Evolutionary conservation across 1,140 invertebrate genomes (phyloP), one percentile per base, ranked within the genome.

Genomic region (Platyura marginata): DNA sequence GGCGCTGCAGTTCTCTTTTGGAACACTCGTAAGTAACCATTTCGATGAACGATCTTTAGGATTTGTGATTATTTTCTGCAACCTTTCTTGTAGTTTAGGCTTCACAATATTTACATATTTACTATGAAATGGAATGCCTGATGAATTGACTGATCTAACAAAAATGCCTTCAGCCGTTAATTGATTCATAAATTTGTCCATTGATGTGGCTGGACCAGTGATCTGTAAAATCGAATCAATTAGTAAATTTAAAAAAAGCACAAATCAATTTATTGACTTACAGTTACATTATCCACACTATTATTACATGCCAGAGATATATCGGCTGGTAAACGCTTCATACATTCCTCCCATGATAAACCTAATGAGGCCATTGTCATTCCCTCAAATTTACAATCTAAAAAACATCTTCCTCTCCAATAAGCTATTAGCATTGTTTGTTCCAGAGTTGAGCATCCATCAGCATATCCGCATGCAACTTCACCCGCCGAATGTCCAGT

Each of bases 1-100:
- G 3, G 71, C 66, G 13, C 74, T 69, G 89, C 88, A 93, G 18
- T 66, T 56, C 13, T 44, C 46, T 52, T 88, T 77, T 0, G 77
- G 74, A 19, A 91, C 74, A 1, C 89, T 94, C 0, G 86, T 80
- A 49, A 84, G 88, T 1, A 94, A 59, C 91, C 92, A 96, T 46
- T 79, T 79, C 0, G 64, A 53, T 11, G 79, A 80, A 22, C 90
- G 71, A 10, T 60, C 49, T 50, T 80, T 81, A 0, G 84, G 75
- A 1, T 71, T 46, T 0, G 74, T 73, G 35, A 71, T 75, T 38
- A 86, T 75, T 57, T 81, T 62, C 54, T 65, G 71, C 44, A 95
- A 57, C 49, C 80, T 77, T 47, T 73, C 63, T 10, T 84, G 55
- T 9, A 96, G 64, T 25, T 66, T 71, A 1, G 82, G 76, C 13